Conservation (phyloP, 2,113 vertebrate species). For the Ivindomyrus marchei region DNA sequence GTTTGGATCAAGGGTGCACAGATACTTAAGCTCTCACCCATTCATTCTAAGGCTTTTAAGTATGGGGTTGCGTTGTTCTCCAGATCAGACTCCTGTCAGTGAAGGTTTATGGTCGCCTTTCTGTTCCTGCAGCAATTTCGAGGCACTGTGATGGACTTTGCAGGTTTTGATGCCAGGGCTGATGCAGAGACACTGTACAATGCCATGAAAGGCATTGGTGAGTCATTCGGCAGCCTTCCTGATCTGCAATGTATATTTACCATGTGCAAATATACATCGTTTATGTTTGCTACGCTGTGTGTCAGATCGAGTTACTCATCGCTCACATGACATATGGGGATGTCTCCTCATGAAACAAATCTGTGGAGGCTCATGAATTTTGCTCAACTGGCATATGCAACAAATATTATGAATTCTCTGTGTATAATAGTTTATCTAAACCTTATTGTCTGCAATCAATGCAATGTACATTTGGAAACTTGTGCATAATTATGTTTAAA, state of each 20-base stretch:
- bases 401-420: not conserved
- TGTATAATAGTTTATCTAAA: not conserved
- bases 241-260: not conserved
- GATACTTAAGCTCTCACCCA: not conserved
- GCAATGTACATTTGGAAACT: not conserved
- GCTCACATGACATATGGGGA: not conserved
- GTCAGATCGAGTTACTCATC: not conserved
- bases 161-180: constrained; percentile 68
- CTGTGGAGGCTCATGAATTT: not conserved
- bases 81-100: not conserved
- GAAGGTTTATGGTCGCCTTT: not conserved
- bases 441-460: not conserved
- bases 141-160: constrained; percentile 73
- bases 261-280: not conserved
- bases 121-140: constrained; percentile 67
- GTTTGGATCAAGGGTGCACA: not conserved
- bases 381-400: not conserved
- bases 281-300: not conserved
- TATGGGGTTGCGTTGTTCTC: not conserved
- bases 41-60: not conserved
- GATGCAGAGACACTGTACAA: constrained; percentile 83
- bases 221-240: constrained; percentile 32
- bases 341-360: not conserved
- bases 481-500: not conserved
- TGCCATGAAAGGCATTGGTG: constrained; percentile 95